These are phyloP conservation scores for Bombus sylvicola DNA, from an alignment of 1,140 invertebrate genomes.

Conservation along the genomic window DNA sequence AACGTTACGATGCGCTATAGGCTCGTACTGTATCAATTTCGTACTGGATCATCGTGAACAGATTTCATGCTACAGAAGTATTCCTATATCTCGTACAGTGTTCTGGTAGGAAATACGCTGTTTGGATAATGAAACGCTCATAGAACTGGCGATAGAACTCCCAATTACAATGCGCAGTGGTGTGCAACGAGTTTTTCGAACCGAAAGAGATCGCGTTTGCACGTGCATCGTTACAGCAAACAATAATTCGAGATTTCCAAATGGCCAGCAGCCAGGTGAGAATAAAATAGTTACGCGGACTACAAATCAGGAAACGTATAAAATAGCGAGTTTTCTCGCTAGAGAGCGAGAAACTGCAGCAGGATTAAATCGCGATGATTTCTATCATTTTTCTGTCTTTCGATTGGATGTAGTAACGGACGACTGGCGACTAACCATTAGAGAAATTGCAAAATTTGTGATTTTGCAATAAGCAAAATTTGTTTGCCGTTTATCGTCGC, in stretches of 20 bases:
- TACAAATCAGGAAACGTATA: neutral
- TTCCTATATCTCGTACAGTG: no score
- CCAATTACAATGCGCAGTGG: neutral
- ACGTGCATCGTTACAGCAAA: neutral
- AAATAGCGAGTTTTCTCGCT: neutral
- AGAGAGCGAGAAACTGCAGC: neutral
- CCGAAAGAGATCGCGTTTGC: neutral
- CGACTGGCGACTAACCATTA: no score
- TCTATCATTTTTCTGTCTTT: neutral
- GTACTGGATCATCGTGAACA: no score
- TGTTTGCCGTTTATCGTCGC: no score
- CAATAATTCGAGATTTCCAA: neutral
- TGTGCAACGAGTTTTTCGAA: neutral
- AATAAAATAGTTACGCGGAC: neutral
- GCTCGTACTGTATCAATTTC: no score
- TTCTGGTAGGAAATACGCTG: no score
- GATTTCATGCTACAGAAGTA: no score
- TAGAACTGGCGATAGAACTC: neutral
- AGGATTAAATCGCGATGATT: neutral
- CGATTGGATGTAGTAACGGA: no score
- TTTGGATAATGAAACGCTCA: no score
- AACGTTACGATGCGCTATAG: no score
- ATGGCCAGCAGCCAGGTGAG: neutral
- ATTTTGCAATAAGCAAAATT: no score
- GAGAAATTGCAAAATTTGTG: no score